Conservation (phyloP, 2,888 invertebrate genomes). For the Acrobasis repandana region DNA sequence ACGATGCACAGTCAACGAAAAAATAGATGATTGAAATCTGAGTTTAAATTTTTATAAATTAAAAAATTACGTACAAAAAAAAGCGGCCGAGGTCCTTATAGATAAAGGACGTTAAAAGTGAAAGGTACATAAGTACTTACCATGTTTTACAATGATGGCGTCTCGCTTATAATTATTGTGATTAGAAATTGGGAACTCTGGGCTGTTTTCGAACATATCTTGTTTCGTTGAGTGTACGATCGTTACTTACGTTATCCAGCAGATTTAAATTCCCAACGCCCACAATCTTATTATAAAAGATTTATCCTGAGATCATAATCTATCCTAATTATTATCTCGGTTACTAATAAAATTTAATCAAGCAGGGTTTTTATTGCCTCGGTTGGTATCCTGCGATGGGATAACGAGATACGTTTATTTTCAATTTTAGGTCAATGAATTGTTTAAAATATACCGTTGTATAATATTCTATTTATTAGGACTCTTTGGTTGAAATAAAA, state of each 20-base stretch:
- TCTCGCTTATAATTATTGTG: too few species aligned
- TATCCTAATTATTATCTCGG: conserved; percentile 55
- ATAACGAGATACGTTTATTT: conserved; percentile 48
- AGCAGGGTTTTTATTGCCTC: conserved; percentile 43
- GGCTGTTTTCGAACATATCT: too few species aligned
- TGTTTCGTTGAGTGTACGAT: too few species aligned
- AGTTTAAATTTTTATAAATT: too few species aligned
- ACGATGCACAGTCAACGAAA: too few species aligned
- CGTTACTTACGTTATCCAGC: background rate
- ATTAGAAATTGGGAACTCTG: too few species aligned
- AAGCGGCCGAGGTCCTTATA: too few species aligned
- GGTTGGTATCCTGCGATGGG: conserved; percentile 48
- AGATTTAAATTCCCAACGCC: conserved; percentile 27
- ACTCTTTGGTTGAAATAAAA: background rate
- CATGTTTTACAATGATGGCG: too few species aligned
- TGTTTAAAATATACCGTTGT: conserved; percentile 4
- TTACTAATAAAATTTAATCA: conserved; percentile 65
- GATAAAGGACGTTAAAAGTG: too few species aligned
- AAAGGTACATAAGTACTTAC: too few species aligned
- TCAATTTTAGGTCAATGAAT: conserved; percentile 39
- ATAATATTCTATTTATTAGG: background rate
- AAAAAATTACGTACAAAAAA: too few species aligned
- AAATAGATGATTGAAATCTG: too few species aligned
- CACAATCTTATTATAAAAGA: conserved; percentile 39
- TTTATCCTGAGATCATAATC: conserved; percentile 49